Evolutionary conservation across 2,888 invertebrate species (phyloP).

Genomic region (Galerucella nymphaeae): DNA sequence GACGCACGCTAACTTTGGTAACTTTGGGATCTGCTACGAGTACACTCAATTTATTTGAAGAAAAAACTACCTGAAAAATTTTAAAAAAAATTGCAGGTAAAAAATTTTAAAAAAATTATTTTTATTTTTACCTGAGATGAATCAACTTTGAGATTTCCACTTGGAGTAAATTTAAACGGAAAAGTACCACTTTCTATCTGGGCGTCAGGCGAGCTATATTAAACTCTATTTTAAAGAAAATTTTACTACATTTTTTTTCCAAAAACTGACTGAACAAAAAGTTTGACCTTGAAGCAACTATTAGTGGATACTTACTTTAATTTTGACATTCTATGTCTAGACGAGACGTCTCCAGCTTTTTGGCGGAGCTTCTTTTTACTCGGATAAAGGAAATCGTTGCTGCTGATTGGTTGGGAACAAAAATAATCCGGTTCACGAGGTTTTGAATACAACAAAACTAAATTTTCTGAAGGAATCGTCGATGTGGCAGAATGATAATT

Average conservation of each 20-base stretch:
- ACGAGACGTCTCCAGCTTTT: conserved; percentile 42
- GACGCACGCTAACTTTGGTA: conserved; percentile 72
- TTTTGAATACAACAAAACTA: conserved; percentile 47
- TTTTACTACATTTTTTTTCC: too few relatives aligned
- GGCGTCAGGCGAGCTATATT: conserved; percentile 50
- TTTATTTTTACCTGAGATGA: conserved; percentile 71
- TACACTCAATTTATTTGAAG: conserved; percentile 76
- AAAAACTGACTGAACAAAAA: too few relatives aligned
- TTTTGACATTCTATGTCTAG: conserved; percentile 45
- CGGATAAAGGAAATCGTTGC: conserved; percentile 51
- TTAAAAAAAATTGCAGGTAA: too few relatives aligned
- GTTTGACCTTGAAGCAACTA: too few relatives aligned
- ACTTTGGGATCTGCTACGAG: conserved; percentile 74
- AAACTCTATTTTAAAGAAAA: conserved; percentile 44
- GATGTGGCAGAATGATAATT: conserved; percentile 34
- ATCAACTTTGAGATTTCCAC: conserved; percentile 76
- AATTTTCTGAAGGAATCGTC: conserved; percentile 46
- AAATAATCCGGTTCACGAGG: conserved; percentile 41
- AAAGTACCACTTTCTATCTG: conserved; percentile 62
- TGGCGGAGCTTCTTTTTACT: conserved; percentile 48
- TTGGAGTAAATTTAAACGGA: conserved; percentile 75
- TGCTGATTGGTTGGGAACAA: conserved; percentile 44
- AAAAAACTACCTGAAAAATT: conserved; percentile 72
- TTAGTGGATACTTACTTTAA: conserved; percentile 37
- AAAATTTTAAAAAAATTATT: too few relatives aligned